Conservation (phyloP, 1,140 invertebrate genomes). For the Paralvinella palmiformis region DNA sequence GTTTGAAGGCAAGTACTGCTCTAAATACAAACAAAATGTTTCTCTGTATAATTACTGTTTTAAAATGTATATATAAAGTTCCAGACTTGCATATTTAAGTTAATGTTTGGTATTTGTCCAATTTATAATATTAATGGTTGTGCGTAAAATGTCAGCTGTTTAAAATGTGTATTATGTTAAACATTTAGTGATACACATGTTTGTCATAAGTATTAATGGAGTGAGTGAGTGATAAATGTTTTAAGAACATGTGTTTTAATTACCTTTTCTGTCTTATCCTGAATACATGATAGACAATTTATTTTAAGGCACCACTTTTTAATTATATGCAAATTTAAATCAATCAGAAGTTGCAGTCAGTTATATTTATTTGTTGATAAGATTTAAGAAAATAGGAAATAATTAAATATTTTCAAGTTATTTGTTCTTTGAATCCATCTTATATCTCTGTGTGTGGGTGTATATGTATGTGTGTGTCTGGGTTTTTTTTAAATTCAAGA, state of each 20-base stretch:
- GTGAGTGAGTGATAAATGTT: no score
- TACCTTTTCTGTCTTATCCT: no score
- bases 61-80: background rate
- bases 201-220: no score
- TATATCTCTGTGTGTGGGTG: background rate
- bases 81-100: background rate
- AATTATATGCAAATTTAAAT: no score
- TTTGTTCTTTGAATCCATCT: background rate
- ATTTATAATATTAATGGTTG: background rate
- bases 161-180: background rate
- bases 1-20: constrained; percentile 62
- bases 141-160: background rate
- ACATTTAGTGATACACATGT: no score
- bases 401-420: background rate
- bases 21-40: background rate
- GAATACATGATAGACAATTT: no score
- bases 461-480: background rate
- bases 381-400: background rate
- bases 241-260: no score
- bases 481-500: background rate
- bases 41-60: background rate
- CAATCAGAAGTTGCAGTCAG: no score
- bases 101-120: background rate
- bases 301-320: no score
- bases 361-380: no score